A percentile compares a stretch with the other conserved stretches of the same genome.
These are phyloP conservation scores for Nipponacmea schrenckii DNA, from an alignment of 2,888 invertebrate genomes.

Conservation along the genomic window DNA sequence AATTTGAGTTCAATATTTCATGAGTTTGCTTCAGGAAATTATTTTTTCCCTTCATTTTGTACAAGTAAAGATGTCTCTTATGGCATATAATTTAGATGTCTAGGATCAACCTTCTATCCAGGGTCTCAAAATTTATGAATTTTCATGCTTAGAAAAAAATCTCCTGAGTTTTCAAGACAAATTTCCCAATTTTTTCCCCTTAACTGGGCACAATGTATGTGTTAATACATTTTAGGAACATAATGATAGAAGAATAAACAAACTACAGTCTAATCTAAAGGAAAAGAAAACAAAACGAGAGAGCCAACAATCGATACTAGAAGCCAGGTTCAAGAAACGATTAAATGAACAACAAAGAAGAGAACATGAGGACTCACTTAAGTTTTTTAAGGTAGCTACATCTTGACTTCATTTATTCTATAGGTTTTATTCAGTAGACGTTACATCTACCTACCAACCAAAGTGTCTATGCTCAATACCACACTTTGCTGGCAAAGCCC, in stretches of 20 bases:
- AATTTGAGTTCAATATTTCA: too few relatives aligned
- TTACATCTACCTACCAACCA: too few relatives aligned
- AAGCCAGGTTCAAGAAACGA: constrained; percentile 51
- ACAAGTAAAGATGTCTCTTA: neutral
- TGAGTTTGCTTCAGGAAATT: too few relatives aligned
- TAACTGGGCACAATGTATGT: neutral
- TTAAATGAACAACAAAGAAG: constrained; percentile 49
- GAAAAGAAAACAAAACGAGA: constrained; percentile 54
- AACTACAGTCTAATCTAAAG: constrained; percentile 43
- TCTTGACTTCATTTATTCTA: neutral
- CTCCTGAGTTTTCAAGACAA: too few relatives aligned
- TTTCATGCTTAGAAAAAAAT: too few relatives aligned
- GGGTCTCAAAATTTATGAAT: neutral
- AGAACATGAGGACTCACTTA: constrained; percentile 65
- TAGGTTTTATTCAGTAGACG: too few relatives aligned
- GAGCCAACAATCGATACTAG: constrained; percentile 54
- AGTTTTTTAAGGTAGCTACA: constrained; percentile 61
- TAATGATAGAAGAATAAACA: constrained; percentile 46
- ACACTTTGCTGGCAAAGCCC: too few relatives aligned
- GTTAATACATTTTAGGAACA: constrained; percentile 41
- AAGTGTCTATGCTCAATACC: too few relatives aligned
- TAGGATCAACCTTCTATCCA: neutral
- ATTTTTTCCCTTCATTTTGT: too few relatives aligned
- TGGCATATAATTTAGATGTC: neutral
- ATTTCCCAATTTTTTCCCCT: neutral